Evolutionary conservation across 2,113 vertebrate species (phyloP).

Genomic region (Strix uralensis): DNA sequence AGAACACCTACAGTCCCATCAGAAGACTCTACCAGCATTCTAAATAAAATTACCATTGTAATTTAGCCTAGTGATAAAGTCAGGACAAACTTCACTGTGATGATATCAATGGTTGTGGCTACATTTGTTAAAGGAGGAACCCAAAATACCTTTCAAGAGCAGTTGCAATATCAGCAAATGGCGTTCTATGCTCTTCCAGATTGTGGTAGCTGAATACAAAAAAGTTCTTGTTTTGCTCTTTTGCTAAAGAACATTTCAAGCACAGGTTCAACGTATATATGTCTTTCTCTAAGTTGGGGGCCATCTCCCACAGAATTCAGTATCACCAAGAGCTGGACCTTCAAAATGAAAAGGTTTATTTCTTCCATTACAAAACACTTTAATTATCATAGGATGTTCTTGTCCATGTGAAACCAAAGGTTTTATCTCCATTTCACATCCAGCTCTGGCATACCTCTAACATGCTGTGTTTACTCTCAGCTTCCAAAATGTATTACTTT

Average conservation of each 20-base stretch:
- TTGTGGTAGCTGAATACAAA: accelerated
- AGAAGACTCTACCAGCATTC: not conserved
- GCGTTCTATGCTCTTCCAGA: not conserved
- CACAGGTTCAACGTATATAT: not conserved
- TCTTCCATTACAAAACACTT: not conserved
- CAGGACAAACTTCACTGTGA: not conserved
- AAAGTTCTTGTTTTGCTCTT: not conserved
- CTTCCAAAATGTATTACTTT: not conserved
- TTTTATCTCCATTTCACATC: not conserved
- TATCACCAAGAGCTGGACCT: not conserved
- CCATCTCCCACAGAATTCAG: not conserved
- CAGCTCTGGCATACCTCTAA: not conserved
- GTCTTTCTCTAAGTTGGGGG: not conserved
- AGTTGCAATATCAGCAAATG: not conserved
- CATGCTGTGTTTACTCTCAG: not conserved
- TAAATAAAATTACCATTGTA: not conserved
- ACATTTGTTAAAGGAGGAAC: not conserved
- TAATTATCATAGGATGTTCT: not conserved
- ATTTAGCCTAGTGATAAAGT: not conserved
- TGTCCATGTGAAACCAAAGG: not conserved
- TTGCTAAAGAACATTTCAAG: not conserved
- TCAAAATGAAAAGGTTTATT: not conserved
- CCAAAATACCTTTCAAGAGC: not conserved
- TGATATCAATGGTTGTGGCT: not conserved
- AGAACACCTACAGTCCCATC: not conserved